phyloP scores from a whole-genome alignment of 2,113 vertebrate genomes.

The Prochilodus magdalenae region DNA sequence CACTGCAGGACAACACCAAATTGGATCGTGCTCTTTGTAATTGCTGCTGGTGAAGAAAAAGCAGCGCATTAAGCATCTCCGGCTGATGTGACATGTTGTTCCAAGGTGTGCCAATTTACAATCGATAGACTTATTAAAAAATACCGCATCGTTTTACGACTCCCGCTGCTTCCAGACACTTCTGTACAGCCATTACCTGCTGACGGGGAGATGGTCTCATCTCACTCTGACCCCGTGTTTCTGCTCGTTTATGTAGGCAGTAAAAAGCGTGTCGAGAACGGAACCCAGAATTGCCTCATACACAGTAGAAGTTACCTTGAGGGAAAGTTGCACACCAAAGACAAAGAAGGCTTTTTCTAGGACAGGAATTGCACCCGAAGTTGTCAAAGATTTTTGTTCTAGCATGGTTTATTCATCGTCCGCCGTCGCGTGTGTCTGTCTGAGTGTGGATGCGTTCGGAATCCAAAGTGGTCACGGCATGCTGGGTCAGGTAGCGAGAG shows the following conservation, averaged over 20 bases:
- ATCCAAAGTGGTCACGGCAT: slow-evolving; percentile 32
- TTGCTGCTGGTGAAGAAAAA: slow-evolving; percentile 48
- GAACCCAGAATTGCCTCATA: slow-evolving; percentile 44
- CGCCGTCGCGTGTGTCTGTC: slow-evolving; percentile 6
- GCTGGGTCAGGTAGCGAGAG: slow-evolving; percentile 42
- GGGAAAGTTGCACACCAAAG: slow-evolving; percentile 37
- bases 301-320: slow-evolving; percentile 59
- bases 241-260: slow-evolving; percentile 60
- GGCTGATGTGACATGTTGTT: slow-evolving; percentile 44
- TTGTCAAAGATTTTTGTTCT: slow-evolving; percentile 42
- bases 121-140: slow-evolving; percentile 64
- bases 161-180: slow-evolving; percentile 48
- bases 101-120: slow-evolving; percentile 61
- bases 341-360: slow-evolving; percentile 33
- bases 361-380: slow-evolving; percentile 15
- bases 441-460: slow-evolving; percentile 28
- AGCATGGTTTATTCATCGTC: slow-evolving; percentile 35
- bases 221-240: slow-evolving; percentile 51
- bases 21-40: slow-evolving; percentile 59
- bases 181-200: slow-evolving; percentile 49
- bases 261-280: slow-evolving; percentile 51
- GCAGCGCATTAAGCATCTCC: slow-evolving; percentile 47
- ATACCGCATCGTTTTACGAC: slow-evolving; percentile 57
- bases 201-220: slow-evolving; percentile 39
- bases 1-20: slow-evolving; percentile 55